phyloP scores from a whole-genome alignment of 2,113 vertebrate species.

The Oreochromis spilurus region DNA sequence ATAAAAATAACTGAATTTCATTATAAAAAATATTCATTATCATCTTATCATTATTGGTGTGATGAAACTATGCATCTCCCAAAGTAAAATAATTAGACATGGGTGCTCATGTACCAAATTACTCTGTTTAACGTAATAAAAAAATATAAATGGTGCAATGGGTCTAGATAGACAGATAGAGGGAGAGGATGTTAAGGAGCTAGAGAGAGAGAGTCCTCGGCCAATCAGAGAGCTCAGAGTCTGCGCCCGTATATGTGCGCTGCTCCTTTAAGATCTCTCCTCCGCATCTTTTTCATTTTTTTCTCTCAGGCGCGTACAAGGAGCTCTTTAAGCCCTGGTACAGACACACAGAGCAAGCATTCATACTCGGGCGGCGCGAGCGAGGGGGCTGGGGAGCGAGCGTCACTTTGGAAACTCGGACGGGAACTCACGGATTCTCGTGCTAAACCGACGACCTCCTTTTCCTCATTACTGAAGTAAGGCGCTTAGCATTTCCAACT shows the following conservation, averaged over 20 bases:
- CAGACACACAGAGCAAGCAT: conserved; percentile 77
- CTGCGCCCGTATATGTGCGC: background rate
- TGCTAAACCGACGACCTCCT: conserved; percentile 67
- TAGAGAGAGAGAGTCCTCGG: background rate
- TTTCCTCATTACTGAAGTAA: conserved; percentile 72
- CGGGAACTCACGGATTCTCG: conserved; percentile 70
- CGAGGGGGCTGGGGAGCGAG: conserved; percentile 70
- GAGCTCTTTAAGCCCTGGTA: conserved; percentile 75
- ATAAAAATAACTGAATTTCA: background rate
- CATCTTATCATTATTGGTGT: background rate
- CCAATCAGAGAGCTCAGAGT: conserved; percentile 49
- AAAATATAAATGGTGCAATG: background rate
- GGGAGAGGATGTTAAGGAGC: background rate
- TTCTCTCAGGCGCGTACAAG: conserved; percentile 63
- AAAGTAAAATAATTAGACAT: background rate
- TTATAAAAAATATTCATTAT: background rate
- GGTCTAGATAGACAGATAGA: background rate
- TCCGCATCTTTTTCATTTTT: conserved; percentile 34
- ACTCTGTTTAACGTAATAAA: background rate
- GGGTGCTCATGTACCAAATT: background rate
- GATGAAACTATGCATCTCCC: background rate
- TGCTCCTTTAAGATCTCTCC: conserved; percentile 71
- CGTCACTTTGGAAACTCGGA: conserved; percentile 66
- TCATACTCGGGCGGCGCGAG: conserved; percentile 69
- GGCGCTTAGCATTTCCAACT: conserved; percentile 53